These are phyloP conservation scores for Saccopteryx leptura DNA, from an alignment of 2,113 vertebrate genomes.

Conservation along the genomic window DNA sequence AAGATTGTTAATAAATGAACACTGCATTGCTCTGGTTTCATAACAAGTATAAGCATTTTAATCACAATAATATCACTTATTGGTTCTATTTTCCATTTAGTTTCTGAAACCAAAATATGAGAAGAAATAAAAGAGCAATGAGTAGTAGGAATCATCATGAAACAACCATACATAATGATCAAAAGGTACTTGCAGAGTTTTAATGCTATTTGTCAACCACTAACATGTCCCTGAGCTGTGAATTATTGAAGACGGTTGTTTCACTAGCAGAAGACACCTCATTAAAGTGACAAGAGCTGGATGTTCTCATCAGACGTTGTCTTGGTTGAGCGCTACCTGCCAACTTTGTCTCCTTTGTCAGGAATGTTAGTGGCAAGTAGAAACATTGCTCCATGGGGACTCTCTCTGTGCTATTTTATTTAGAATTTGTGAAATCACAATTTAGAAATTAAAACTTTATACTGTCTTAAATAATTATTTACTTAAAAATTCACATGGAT, in stretches of 20 bases:
- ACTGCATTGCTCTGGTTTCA: background rate
- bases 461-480: background rate
- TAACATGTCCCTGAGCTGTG: conserved; percentile 68
- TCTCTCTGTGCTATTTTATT: conserved; percentile 39
- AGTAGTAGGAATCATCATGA: background rate
- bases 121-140: conserved; percentile 29
- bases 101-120: conserved; percentile 36
- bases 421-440: background rate
- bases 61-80: background rate
- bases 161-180: conserved; percentile 32
- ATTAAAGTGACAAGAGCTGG: conserved; percentile 58
- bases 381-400: background rate
- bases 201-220: conserved; percentile 59
- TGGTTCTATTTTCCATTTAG: conserved; percentile 24
- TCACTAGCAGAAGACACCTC: conserved; percentile 42
- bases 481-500: background rate
- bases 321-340: conserved; percentile 65
- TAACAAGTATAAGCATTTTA: background rate
- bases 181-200: background rate
- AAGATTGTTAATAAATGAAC: background rate
- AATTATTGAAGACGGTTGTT: conserved; percentile 73
- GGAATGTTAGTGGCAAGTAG: conserved; percentile 59
- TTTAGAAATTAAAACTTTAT: conserved; percentile 19
- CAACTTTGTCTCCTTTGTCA: conserved; percentile 54
- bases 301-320: conserved; percentile 71